These are phyloP conservation scores for Enteromius fasciolatus DNA, from an alignment of 2,797 vertebrate genomes.

Conservation along the genomic window DNA sequence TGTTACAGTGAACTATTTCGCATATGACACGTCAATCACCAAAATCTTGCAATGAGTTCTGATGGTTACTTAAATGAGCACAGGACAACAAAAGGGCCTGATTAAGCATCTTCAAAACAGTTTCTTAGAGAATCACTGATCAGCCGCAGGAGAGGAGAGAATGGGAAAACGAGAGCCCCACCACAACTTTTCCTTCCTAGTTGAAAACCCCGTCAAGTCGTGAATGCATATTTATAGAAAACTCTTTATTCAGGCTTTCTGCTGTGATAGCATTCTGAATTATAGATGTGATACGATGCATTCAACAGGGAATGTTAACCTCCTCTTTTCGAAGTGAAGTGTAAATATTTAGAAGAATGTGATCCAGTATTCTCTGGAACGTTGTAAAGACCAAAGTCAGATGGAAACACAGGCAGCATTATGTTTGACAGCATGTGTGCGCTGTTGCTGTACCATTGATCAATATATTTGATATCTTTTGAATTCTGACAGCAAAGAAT, in stretches of 20 bases:
- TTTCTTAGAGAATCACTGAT: constrained; percentile 52
- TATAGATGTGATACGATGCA: constrained; percentile 31
- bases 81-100: not conserved
- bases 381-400: constrained; percentile 30
- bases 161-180: constrained; percentile 17
- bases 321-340: constrained; percentile 28
- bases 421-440: constrained; percentile 24
- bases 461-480: not conserved
- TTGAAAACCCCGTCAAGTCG: constrained; percentile 14
- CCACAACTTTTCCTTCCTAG: constrained; percentile 24
- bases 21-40: too few relatives aligned
- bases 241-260: constrained; percentile 32
- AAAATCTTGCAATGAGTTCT: not conserved
- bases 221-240: constrained; percentile 41
- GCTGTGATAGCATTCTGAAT: constrained; percentile 44
- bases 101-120: constrained; percentile 46
- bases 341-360: constrained; percentile 47
- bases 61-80: constrained; percentile 6
- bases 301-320: constrained; percentile 34
- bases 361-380: constrained; percentile 6
- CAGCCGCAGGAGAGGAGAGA: constrained; percentile 10
- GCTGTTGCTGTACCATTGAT: constrained; percentile 8
- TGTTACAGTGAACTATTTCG: constrained; percentile 16
- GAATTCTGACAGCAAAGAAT: not conserved
- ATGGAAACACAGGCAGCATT: not conserved